Evolutionary conservation across 2,888 invertebrate species (phyloP), one percentile per base, ranked within the genome.

Genomic region (Anthrax anthrax): DNA sequence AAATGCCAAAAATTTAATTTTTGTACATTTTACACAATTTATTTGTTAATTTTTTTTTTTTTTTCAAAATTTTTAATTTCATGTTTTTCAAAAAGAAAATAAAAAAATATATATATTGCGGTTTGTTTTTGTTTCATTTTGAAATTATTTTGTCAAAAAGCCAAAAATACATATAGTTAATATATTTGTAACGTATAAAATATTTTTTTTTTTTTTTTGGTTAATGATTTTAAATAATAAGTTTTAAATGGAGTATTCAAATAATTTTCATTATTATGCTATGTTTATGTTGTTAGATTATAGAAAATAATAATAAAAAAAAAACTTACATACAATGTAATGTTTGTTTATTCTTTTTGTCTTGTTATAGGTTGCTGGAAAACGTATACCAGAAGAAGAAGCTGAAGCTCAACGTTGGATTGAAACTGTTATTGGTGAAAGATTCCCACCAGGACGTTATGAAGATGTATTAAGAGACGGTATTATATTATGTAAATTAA

Each of bases 321-420:
- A 17, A 32, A 42, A n/a, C 16, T 18, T 16, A 29, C 8, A 23
- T 23, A 6, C 23, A 23, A 6, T 23, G 4, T 23, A 6, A 8
- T 23, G 23, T 23, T 23, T 23, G 4, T 23, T 23, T 23, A 8
- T 23, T 23, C 8, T 23, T 45, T 18, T 29, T 73, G n/a, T n/a
- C n/a, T n/a, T n/a, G n/a, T 72, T 73, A 16, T 69, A 86, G 85
- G 81, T 83, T 61, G 82, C 84, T 57, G 85, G 85, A 50, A 85
- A 84, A 65, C 79, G 87, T 39, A 84, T 85, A 58, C 79, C 81
- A 0, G 80, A 81, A 52, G 82, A 85, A 65, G 86, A 87, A 64
- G 67, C 65, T 0, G 87, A 89, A 69, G 88, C 88, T 29, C 81
- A 89, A 61, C 73, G 73, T 59, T 92, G 91, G 91, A 81, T 91